A percentile compares a stretch with the other conserved stretches of the same genome.
Evolutionary conservation across 1,140 invertebrate species (phyloP).

Genomic region (Meloidogyne exigua): DNA sequence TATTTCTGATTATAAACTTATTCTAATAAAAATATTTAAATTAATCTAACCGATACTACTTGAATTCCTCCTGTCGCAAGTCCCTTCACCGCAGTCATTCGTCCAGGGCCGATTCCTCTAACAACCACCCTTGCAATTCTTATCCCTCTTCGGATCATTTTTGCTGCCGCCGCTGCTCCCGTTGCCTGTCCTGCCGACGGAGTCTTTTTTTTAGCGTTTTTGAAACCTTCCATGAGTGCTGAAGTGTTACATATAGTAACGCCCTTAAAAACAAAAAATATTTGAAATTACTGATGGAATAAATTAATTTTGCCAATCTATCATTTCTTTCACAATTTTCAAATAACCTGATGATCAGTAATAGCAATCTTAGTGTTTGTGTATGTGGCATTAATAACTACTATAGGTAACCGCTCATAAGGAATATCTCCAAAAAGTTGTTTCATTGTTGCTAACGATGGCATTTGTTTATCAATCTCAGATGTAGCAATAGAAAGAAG

Average conservation of each 20-base stretch:
- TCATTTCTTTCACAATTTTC: neutral
- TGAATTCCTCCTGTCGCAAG: slow-evolving; percentile 82
- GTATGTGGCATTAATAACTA: slow-evolving; percentile 58
- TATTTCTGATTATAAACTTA: too few species aligned
- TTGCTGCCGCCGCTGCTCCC: slow-evolving; percentile 73
- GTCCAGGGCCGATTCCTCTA: slow-evolving; percentile 62
- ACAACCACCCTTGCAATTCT: slow-evolving; percentile 66
- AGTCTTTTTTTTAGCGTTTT: slow-evolving; percentile 88
- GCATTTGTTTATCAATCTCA: slow-evolving; percentile 49
- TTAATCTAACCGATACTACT: slow-evolving; percentile 70
- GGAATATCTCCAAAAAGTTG: slow-evolving; percentile 52
- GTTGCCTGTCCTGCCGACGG: slow-evolving; percentile 92
- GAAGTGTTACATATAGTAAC: slow-evolving; percentile 66
- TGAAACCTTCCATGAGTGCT: slow-evolving; percentile 89
- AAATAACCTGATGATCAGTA: slow-evolving; percentile 49
- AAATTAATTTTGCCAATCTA: neutral
- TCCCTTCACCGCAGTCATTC: slow-evolving; percentile 80
- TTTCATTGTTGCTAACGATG: slow-evolving; percentile 50
- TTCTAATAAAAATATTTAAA: neutral
- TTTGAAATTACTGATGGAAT: neutral
- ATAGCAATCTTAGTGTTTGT: slow-evolving; percentile 59
- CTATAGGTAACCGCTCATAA: slow-evolving; percentile 54
- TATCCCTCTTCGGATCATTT: slow-evolving; percentile 57
- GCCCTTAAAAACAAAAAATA: neutral
- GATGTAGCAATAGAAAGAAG: slow-evolving; percentile 46